Base-by-base conservation (phyloP, 2,797 vertebrate genomes). In the Iguana delicatissima region DNA sequence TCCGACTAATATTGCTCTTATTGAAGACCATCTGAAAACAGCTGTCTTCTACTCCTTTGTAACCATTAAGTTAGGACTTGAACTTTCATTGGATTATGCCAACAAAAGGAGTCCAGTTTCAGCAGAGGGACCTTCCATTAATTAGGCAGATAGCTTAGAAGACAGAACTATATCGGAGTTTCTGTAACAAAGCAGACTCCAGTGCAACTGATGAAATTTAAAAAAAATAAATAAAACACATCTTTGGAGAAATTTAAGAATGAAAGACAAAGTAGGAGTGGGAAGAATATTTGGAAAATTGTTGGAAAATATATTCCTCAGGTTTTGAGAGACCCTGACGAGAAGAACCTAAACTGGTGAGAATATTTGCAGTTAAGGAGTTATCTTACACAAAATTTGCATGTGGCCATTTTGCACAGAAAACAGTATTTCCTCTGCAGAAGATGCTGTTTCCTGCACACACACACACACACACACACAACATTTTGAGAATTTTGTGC, bases 131-230 rank as follows among this genome's bases (percentile, higher is more conserved):
- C 4, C 42, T 64, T 20, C 26, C 7, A n/a, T 84, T 62, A 73
- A 86, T 50, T 59, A 32, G 16, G 35, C 22, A 1, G 0, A 76
- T 76, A 22, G 38, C 22, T 42, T 42, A 10, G 20, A 32, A 91
- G 87, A 55, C 91, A 52, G 80, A 82, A 81, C 89, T 93, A 80
- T 55, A 89, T 26, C 38, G n/a, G 80, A 72, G 64, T 76, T 64
- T 64, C 52, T 24, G 5, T 24, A 14, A 55, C 7, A 64, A 88
- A 81, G 10, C 59, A 46, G 8, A 22, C 42, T 18, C 80, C 35
- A 76, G 12, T 35, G 3, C 38, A 76, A 76, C 29, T 50, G 72
- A 81, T 29, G 24, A 76, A 29, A 72, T 42, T 22, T 32, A n/a
- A 89, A 89, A 18, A 76, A 10, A 79, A 32, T 22, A 20, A 57